Evolutionary conservation across 2,888 invertebrate genomes (phyloP).

Genomic region (Caenorhabditis sinica): DNA sequence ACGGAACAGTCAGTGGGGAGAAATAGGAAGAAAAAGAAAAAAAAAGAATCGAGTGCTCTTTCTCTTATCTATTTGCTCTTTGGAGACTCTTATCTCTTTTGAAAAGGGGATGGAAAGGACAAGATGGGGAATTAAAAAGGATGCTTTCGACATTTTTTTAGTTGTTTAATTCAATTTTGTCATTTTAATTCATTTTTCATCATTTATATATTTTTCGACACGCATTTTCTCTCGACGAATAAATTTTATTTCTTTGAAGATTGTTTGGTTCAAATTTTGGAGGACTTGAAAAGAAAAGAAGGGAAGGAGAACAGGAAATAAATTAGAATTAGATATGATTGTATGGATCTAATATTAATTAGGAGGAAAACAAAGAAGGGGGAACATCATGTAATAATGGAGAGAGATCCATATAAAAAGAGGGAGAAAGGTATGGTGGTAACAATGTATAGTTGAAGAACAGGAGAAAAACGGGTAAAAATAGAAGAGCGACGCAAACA

Average conservation of each 20-base stretch:
- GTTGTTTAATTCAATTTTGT: not conserved
- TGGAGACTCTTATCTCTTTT: slow-evolving; percentile 54
- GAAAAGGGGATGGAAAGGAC: not conserved
- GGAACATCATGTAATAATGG: not conserved
- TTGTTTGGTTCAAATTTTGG: not conserved
- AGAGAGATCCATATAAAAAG: slow-evolving; percentile 21
- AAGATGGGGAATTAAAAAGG: not conserved
- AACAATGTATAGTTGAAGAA: not conserved
- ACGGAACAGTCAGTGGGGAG: not conserved
- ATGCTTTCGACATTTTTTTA: not conserved
- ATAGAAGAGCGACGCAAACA: not conserved
- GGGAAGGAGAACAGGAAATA: slow-evolving; percentile 4
- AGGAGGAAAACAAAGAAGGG: not conserved
- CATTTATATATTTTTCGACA: not conserved
- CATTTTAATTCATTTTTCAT: slow-evolving; percentile 10
- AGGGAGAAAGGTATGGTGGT: too few relatives aligned
- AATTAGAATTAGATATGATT: slow-evolving; percentile 34
- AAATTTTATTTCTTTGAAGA: slow-evolving; percentile 26
- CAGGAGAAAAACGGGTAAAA: not conserved
- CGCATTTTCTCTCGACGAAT: slow-evolving; percentile 12
- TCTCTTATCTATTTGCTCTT: slow-evolving; percentile 55
- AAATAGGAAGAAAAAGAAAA: slow-evolving; percentile 11
- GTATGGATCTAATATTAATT: slow-evolving; percentile 10
- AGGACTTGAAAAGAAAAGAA: not conserved
- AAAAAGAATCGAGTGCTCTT: not conserved